Conservation (phyloP, 1,140 invertebrate species). For the Cepaea nemoralis region DNA sequence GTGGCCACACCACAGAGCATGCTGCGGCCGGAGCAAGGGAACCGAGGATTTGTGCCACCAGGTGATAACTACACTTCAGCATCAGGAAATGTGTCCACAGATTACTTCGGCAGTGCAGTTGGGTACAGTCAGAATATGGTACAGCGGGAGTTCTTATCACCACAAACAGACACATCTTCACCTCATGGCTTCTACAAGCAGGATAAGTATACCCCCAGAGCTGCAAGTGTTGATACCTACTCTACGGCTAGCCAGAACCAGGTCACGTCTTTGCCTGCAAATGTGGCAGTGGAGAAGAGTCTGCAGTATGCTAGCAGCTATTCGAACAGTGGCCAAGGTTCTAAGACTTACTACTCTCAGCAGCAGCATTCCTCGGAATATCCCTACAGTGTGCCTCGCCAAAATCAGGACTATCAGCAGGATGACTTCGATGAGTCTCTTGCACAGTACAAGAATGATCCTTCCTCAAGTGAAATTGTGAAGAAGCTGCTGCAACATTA, state of each 20-base stretch:
- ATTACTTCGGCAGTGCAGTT: not conserved
- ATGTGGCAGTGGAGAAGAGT: slow-evolving; percentile 8
- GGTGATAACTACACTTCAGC: not conserved
- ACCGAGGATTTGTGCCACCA: not conserved
- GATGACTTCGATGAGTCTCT: not conserved
- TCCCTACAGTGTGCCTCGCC: not conserved
- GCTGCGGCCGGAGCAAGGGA: not conserved
- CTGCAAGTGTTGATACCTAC: not conserved
- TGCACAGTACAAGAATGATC: slow-evolving; percentile 4
- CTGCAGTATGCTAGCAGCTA: slow-evolving; percentile 6
- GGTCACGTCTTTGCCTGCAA: not conserved
- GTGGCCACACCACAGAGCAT: not conserved
- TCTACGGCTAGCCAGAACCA: not conserved
- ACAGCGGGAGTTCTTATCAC: not conserved
- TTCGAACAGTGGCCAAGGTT: not conserved
- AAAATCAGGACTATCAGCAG: not conserved
- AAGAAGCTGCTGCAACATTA: slow-evolving; percentile 38
- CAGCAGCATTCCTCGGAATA: slow-evolving; percentile 2
- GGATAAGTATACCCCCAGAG: slow-evolving; percentile 2
- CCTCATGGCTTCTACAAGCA: slow-evolving; percentile 4
- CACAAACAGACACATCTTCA: not conserved
- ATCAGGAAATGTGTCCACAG: not conserved
- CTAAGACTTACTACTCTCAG: slow-evolving; percentile 5
- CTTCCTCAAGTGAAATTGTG: slow-evolving; percentile 23
- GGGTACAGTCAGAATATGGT: not conserved